Evolutionary conservation across 2,113 vertebrate genomes (phyloP).

Genomic region (Illadopsis cleaveri): DNA sequence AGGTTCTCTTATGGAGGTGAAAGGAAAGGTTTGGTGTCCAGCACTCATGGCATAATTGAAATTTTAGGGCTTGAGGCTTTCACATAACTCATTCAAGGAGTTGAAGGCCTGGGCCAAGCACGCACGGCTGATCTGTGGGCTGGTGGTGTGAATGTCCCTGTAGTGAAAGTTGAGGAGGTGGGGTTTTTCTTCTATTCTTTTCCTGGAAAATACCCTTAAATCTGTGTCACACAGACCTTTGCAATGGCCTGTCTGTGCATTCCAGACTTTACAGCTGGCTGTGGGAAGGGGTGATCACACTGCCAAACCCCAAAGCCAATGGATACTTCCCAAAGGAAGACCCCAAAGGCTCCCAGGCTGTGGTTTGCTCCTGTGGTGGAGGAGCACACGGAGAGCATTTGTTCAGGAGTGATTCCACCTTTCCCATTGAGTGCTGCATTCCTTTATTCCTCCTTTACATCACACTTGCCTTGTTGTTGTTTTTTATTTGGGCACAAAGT

Average conservation of each 20-base stretch:
- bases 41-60: not conserved
- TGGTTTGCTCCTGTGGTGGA: not conserved
- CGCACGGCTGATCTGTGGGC: not conserved
- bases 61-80: not conserved
- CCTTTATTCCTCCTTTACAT: not conserved
- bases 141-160: not conserved
- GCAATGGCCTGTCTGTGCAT: not conserved
- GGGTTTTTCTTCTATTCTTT: accelerated
- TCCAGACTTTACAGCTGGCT: not conserved
- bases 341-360: not conserved
- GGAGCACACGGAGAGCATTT: not conserved
- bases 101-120: not conserved
- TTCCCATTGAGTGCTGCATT: not conserved
- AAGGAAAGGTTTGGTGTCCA: not conserved
- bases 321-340: not conserved
- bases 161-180: not conserved
- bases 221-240: not conserved
- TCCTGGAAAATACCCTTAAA: not conserved
- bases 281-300: not conserved
- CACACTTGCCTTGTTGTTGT: not conserved
- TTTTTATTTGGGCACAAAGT: not conserved
- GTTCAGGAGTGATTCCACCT: not conserved
- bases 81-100: not conserved
- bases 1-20: not conserved
- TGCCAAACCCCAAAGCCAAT: not conserved